Conservation (phyloP, 2,797 vertebrate genomes). For the Sandelia bainsii region DNA sequence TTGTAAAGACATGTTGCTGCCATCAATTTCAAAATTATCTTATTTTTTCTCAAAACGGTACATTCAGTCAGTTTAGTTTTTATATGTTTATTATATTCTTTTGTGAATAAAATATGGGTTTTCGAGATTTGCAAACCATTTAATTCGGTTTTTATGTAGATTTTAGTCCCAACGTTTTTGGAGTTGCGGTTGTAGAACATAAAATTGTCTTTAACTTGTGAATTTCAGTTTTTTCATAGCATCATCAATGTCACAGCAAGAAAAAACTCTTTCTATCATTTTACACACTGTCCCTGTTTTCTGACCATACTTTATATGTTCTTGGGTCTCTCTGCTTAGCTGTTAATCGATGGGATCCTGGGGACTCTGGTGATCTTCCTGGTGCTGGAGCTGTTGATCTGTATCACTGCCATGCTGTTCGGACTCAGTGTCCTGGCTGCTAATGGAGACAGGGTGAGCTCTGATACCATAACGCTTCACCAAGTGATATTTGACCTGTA, state of each 20-base stretch:
- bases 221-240: not conserved
- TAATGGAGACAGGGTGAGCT: constrained; percentile 76
- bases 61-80: too few relatives aligned
- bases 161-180: too few relatives aligned
- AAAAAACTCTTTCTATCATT: not conserved
- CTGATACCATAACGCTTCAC: not conserved
- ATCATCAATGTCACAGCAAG: not conserved
- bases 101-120: too few relatives aligned
- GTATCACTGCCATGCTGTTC: constrained; percentile 85
- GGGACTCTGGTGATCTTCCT: constrained; percentile 85
- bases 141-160: too few relatives aligned
- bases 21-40: too few relatives aligned
- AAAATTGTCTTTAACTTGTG: not conserved
- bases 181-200: too few relatives aligned
- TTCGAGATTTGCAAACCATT: too few relatives aligned
- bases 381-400: constrained; percentile 85
- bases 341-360: constrained; percentile 85
- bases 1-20: too few relatives aligned
- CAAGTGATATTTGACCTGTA: not conserved
- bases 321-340: constrained; percentile 58
- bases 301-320: not conserved
- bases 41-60: too few relatives aligned
- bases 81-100: too few relatives aligned
- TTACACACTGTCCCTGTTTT: not conserved
- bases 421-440: constrained; percentile 84